Evolutionary conservation across 2,797 vertebrate species (phyloP).

Genomic region (Ceryle rudis): DNA sequence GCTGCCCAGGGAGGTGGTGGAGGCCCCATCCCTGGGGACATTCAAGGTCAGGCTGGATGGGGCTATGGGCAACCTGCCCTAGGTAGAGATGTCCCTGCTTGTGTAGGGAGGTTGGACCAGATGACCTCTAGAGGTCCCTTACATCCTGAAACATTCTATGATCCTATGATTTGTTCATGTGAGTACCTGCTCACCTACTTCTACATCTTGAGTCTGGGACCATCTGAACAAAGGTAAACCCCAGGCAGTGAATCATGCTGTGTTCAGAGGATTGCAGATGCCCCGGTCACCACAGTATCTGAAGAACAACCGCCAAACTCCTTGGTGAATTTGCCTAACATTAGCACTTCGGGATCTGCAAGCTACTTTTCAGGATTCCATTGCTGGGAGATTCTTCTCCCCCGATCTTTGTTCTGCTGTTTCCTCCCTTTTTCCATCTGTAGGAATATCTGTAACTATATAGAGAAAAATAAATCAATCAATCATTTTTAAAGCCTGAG

Average conservation of each 20-base stretch:
- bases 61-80: no score
- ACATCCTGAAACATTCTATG: no score
- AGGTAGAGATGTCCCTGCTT: no score
- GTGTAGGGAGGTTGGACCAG: no score
- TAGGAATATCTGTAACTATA: neutral
- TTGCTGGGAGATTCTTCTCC: neutral
- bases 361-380: neutral
- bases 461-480: neutral
- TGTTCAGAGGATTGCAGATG: neutral
- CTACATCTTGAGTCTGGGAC: neutral
- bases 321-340: neutral
- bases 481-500: neutral
- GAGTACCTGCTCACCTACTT: rapidly evolving
- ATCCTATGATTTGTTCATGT: neutral
- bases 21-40: no score
- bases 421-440: neutral
- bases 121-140: no score
- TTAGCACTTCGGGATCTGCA: neutral
- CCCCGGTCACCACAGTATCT: rapidly evolving
- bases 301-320: neutral
- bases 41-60: no score
- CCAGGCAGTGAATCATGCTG: neutral
- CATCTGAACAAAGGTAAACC: neutral
- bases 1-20: no score
- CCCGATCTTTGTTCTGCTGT: neutral